Base-by-base conservation (phyloP, 2,797 vertebrate genomes). In the Poeciliopsis gracilis region DNA sequence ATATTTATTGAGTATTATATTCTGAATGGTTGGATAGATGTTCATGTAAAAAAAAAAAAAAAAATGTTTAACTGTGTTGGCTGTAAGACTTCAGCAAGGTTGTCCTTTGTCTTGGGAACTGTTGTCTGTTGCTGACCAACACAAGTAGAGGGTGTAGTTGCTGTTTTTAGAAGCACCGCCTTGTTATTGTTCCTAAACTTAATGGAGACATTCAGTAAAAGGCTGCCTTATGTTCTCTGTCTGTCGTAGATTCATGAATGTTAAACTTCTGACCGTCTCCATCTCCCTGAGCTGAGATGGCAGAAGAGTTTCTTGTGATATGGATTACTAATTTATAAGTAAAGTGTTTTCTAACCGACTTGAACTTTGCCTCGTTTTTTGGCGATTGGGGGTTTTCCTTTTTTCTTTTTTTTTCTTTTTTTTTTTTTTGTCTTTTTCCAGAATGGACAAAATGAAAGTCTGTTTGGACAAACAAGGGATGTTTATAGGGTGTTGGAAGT, bases 1-100 rank as follows among this genome's bases (percentile, higher is more conserved):
- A 92, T 94, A 94, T 93, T 92, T 91, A 93, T 84, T 90, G 85
- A 93, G 88, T 94, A 95, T 95, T 95, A 94, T 95, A 92, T 90
- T 93, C 87, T 87, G 90, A 92, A 86, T 95, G 90, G 90, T 94
- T 89, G 86, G 87, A 88, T 95, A 82, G 91, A 90, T 96, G 95
- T 95, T 95, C 85, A 88, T 95, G 93, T 96, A 83, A 91, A 92
- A 93, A 93, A 85, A 85, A 75, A 88, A 47, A 33, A 33, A 91
- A 91, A 86, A 88, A 41, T 41, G 75, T 87, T 63, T 86, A 89
- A 73, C 55, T 36, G 73, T 85, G 77, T 87, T 77, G 23, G 83
- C 88, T 90, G 85, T 86, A 81, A 83, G 76, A 91, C 88, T 83
- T 86, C 83, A 89, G 81, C 80, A 72, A 85, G 86, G 77, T 93